Conservation (phyloP, 2,113 vertebrate genomes). For the Pithys albifrons region DNA sequence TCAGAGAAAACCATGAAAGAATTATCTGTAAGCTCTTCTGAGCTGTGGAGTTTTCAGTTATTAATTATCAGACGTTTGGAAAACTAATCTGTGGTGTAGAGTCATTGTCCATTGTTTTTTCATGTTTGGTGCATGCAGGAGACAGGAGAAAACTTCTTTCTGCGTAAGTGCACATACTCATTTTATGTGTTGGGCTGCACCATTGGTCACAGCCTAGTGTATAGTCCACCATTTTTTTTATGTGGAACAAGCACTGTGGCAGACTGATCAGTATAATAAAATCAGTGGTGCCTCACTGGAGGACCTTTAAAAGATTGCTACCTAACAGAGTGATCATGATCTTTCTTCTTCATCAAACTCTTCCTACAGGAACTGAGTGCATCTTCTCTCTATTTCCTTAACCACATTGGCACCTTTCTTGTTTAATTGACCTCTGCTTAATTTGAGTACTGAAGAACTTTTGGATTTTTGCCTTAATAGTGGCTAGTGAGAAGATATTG, state of each 20-base stretch:
- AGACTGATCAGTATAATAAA: neutral
- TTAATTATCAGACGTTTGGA: neutral
- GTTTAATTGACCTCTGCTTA: neutral
- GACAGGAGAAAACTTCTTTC: neutral
- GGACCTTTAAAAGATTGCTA: neutral
- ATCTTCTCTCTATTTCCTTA: neutral
- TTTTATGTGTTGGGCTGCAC: neutral
- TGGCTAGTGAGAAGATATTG: neutral
- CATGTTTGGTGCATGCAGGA: rapidly evolving
- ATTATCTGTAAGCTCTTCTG: neutral
- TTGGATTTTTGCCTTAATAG: neutral
- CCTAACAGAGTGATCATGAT: neutral
- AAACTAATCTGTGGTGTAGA: neutral
- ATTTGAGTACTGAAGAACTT: neutral
- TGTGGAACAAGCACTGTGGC: neutral
- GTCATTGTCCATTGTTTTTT: rapidly evolving
- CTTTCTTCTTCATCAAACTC: neutral
- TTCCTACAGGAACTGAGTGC: rapidly evolving
- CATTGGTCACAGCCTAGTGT: neutral
- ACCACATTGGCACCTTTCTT: rapidly evolving
- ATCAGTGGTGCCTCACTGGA: neutral
- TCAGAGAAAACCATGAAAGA: neutral
- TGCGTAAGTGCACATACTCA: neutral
- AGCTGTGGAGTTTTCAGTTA: neutral
- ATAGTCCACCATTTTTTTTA: neutral